Evolutionary conservation across 2,113 vertebrate genomes (phyloP).

Genomic region (Jacana jacana): DNA sequence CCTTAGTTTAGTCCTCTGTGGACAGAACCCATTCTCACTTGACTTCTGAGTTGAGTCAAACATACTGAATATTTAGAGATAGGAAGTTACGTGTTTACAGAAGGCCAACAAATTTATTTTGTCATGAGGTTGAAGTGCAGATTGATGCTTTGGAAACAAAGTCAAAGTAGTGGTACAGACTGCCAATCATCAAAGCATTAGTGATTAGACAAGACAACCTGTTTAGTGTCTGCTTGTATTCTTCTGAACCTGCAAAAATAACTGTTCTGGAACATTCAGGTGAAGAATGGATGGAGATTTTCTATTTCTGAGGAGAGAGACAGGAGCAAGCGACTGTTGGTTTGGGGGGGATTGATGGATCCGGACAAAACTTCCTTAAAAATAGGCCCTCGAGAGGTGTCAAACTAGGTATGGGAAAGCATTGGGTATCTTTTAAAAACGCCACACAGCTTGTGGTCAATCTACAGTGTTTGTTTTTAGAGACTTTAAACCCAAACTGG

Average conservation of each 20-base stretch:
- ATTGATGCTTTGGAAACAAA: background rate
- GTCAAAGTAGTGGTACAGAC: background rate
- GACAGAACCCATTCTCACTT: background rate
- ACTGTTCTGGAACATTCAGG: background rate
- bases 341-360: background rate
- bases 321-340: background rate
- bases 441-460: background rate
- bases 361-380: background rate
- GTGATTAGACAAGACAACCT: background rate
- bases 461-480: background rate
- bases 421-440: background rate
- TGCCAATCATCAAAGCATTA: background rate
- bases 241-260: background rate
- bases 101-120: background rate
- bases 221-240: background rate
- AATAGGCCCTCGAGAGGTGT: background rate
- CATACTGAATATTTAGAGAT: background rate
- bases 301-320: background rate
- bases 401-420: background rate
- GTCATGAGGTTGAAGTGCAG: background rate
- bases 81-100: rapidly evolving
- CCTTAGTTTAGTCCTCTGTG: background rate
- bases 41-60: background rate
- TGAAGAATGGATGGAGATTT: background rate
- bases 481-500: background rate